phyloP scores from a whole-genome alignment of 2,113 vertebrate species.

The Garra rufa region DNA sequence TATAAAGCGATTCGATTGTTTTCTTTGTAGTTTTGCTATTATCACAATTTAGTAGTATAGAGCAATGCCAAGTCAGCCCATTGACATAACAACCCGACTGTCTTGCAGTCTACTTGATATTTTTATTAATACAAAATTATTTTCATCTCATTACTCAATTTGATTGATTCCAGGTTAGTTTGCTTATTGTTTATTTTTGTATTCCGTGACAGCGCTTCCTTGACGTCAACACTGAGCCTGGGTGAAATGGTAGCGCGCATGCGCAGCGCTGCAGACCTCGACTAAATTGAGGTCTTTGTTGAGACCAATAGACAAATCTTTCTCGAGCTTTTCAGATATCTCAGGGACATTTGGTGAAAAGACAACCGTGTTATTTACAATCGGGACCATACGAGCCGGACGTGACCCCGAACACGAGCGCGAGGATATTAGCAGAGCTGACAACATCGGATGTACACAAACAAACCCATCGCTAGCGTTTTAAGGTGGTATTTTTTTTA shows the following conservation, averaged over 20 bases:
- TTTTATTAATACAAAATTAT: neutral
- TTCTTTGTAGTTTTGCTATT: neutral
- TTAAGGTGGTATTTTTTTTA: slow-evolving; percentile 71
- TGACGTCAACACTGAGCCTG: slow-evolving; percentile 64
- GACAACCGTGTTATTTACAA: neutral
- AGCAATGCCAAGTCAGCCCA: too few relatives aligned
- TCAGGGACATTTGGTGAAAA: neutral
- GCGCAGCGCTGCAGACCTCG: slow-evolving; percentile 55
- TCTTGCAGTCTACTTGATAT: neutral
- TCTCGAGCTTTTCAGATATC: neutral
- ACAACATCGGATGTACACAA: slow-evolving; percentile 70
- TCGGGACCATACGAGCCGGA: neutral
- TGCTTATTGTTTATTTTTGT: neutral
- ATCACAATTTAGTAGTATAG: too few relatives aligned
- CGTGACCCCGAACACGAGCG: neutral
- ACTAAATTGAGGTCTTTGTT: slow-evolving; percentile 62
- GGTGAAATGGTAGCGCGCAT: slow-evolving; percentile 59
- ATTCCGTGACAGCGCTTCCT: neutral
- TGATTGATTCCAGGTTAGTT: neutral
- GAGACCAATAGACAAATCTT: slow-evolving; percentile 40
- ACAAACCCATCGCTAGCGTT: slow-evolving; percentile 69
- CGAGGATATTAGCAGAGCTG: slow-evolving; percentile 38
- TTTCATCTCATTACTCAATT: neutral
- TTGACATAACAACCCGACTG: neutral
- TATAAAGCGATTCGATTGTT: neutral